A percentile compares a stretch with the other conserved stretches of the same genome.
Conservation (phyloP, 2,888 invertebrate species). For the Torymus tubicola region DNA sequence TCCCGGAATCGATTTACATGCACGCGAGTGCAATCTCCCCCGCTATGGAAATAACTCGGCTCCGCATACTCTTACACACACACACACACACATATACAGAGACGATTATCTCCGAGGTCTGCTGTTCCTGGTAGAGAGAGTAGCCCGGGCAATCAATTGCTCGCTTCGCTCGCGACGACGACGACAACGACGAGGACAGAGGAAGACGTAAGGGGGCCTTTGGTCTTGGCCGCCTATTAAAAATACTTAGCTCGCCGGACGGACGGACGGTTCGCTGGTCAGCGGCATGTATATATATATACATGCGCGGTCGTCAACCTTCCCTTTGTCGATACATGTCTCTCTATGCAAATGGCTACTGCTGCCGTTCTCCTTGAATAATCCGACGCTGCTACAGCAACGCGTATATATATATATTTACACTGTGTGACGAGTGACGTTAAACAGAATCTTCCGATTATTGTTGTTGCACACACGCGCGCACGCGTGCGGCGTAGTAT, state of each 20-base stretch:
- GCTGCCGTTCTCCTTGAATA: constrained; percentile 47
- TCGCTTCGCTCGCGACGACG: no score
- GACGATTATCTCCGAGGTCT: constrained; percentile 37
- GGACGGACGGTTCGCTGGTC: constrained; percentile 37
- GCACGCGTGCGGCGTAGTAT: not conserved
- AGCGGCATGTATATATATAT: no score
- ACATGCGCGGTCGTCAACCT: no score
- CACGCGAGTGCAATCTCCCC: not conserved
- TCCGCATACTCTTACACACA: not conserved
- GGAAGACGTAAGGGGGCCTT: constrained; percentile 45
- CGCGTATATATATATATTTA: no score
- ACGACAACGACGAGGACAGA: constrained; percentile 18
- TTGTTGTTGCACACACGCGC: constrained; percentile 32
- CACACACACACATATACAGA: not conserved
- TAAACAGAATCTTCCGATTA: constrained; percentile 51
- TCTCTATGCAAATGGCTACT: constrained; percentile 58
- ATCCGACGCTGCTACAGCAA: constrained; percentile 33
- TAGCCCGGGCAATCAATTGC: constrained; percentile 64
- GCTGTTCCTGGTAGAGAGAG: constrained; percentile 24
- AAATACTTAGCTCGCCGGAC: constrained; percentile 68
- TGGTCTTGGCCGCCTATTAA: constrained; percentile 69
- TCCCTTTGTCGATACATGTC: not conserved
- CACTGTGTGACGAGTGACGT: constrained; percentile 45
- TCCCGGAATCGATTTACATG: constrained; percentile 52
- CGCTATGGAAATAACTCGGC: constrained; percentile 23